Base-by-base conservation (phyloP, 2,888 invertebrate species). In the Tetragonula carbonaria region DNA sequence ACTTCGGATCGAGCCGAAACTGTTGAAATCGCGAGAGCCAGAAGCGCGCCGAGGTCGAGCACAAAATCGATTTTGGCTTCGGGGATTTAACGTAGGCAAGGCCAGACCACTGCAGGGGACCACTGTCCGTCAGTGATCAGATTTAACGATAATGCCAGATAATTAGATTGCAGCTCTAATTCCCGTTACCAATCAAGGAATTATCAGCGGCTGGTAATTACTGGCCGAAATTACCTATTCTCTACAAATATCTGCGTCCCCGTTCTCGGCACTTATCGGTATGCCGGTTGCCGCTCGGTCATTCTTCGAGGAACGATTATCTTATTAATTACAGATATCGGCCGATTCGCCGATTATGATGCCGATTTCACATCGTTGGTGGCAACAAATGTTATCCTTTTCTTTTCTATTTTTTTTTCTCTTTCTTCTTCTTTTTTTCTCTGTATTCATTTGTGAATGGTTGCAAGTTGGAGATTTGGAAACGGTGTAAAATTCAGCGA, bases 151-250 rank as follows among this genome's bases (percentile, higher is more conserved):
- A 93, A 92, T 91, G 86, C 90, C 90, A 85, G 86, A 91, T 93
- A 93, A 93, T 94, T 93, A 93, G 92, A 93, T 92, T 91, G 86
- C 84, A 88, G 86, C 91, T 91, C 92, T 93, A 93, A 94, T 93
- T 92, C 91, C 90, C 87, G 87, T 91, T 90, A 91, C 92, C 91
- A 92, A 93, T 93, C 92, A 89, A 88, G 90, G 90, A 88, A 91
- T 90, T 92, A 92, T 93, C 92, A 90, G 86, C 84, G 85, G 80
- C 88, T 87, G 88, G 90, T 91, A 93, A 94, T 94, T 93, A 93
- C 91, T 90, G 87, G 82, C 87, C 88, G 78, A 90, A 93, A 93
- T 93, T 90, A 92, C 90, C 92, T 90, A 90, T 90, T 88, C 90
- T 88, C 91, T 85, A 85, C 88, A 86, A 90, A 90, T 90, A 89